Evolutionary conservation across 2,888 invertebrate species (phyloP).

Genomic region (Gerris lacustris): DNA sequence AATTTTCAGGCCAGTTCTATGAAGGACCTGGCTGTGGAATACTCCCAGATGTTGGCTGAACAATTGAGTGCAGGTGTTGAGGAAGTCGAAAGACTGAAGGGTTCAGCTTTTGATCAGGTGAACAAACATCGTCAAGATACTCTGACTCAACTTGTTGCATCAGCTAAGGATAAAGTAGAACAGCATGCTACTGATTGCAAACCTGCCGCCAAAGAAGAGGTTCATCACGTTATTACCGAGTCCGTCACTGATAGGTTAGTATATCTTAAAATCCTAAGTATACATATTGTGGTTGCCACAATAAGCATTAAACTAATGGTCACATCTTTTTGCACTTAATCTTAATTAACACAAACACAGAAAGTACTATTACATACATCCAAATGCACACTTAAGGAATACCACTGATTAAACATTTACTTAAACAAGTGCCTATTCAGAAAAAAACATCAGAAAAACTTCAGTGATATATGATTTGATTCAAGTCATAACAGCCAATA

Average conservation of each 20-base stretch:
- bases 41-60: not conserved
- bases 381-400: too few species aligned
- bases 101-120: not conserved
- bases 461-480: too few species aligned
- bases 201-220: not conserved
- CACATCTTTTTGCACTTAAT: too few species aligned
- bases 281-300: too few species aligned
- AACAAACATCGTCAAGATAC: not conserved
- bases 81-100: not conserved
- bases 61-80: slow-evolving; percentile 1
- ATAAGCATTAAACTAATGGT: too few species aligned
- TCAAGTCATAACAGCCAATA: too few species aligned
- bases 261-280: not conserved
- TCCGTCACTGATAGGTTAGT: not conserved
- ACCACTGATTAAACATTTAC: too few species aligned
- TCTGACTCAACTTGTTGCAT: not conserved
- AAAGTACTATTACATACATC: too few species aligned
- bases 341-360: too few species aligned
- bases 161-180: not conserved
- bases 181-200: not conserved
- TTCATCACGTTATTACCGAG: not conserved
- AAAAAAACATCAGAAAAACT: too few species aligned
- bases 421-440: too few species aligned
- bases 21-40: not conserved
- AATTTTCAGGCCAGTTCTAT: not conserved